These are phyloP conservation scores for Arbacia lixula DNA, from an alignment of 53 echinoderm and acorn worm species.

Conservation along the genomic window DNA sequence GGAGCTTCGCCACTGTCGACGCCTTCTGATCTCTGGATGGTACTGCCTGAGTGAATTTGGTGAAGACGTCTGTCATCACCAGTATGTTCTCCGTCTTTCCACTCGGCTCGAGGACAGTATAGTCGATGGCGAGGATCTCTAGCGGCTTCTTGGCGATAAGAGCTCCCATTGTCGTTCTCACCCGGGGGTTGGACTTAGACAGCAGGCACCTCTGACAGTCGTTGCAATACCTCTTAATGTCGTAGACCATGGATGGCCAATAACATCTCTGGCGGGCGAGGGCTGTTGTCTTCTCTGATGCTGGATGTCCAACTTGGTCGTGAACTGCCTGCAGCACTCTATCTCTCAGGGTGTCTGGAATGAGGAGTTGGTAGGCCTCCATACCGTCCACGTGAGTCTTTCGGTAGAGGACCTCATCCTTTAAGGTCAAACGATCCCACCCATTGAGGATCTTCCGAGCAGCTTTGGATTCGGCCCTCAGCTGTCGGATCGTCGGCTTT, in stretches of 20 bases:
- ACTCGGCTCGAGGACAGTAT: slow-evolving; percentile 46
- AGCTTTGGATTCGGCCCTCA: too few species aligned
- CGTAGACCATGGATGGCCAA: slow-evolving; percentile 35
- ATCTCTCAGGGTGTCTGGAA: too few species aligned
- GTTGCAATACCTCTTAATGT: neutral
- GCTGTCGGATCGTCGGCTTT: neutral
- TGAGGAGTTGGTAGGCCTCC: too few species aligned
- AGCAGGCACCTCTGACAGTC: slow-evolving; percentile 36
- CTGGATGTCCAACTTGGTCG: too few species aligned
- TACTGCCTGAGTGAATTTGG: slow-evolving; percentile 66
- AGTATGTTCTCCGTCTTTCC: slow-evolving; percentile 66
- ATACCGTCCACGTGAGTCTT: too few species aligned
- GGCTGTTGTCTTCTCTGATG: too few species aligned
- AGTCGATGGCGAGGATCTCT: slow-evolving; percentile 66
- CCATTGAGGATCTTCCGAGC: too few species aligned
- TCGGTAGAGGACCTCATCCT: too few species aligned
- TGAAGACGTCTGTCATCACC: slow-evolving; percentile 74
- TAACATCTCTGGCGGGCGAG: too few species aligned
- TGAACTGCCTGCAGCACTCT: too few species aligned
- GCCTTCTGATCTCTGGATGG: slow-evolving; percentile 76
- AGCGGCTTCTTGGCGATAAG: too few species aligned
- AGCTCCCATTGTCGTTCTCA: slow-evolving; percentile 62
- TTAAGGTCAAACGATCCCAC: neutral
- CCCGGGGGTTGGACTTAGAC: slow-evolving; percentile 53
- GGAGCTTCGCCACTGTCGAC: slow-evolving; percentile 60